Conservation (phyloP, 2,888 invertebrate species). For the Junonia oenone region DNA sequence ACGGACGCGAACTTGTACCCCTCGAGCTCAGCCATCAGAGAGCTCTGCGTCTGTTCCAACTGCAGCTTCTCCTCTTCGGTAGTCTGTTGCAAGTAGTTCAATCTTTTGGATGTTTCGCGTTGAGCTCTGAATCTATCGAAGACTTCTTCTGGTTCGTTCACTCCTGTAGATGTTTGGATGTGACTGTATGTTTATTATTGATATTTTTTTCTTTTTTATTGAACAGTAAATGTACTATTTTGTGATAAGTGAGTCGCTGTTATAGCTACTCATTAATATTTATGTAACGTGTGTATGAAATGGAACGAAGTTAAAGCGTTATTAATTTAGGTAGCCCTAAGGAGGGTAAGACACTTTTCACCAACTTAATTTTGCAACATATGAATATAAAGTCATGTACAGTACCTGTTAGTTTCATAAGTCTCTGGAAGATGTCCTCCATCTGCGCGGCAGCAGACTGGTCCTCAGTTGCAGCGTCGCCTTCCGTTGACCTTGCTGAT, state of each 20-base stretch:
- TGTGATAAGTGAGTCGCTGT: no score
- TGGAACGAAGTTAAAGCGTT: no score
- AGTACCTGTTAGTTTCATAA: constrained; percentile 86
- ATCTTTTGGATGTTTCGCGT: constrained; percentile 84
- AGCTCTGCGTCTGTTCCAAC: constrained; percentile 83
- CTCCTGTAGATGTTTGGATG: constrained; percentile 65
- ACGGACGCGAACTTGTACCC: constrained; percentile 88
- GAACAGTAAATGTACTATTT: no score
- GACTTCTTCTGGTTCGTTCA: constrained; percentile 86
- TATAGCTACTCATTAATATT: no score
- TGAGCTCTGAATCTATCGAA: constrained; percentile 86
- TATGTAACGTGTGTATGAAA: no score
- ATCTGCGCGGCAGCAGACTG: constrained; percentile 63
- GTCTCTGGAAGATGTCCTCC: constrained; percentile 84
- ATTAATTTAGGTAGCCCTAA: no score
- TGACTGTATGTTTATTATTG: neutral
- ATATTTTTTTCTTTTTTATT: no score
- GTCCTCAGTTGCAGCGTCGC: constrained; percentile 63
- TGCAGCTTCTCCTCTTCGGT: constrained; percentile 87
- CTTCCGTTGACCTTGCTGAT: constrained; percentile 75
- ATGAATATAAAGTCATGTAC: neutral
- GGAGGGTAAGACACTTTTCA: no score
- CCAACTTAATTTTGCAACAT: no score
- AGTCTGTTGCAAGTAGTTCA: constrained; percentile 84
- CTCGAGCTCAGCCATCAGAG: constrained; percentile 84